phyloP scores from a whole-genome alignment of 2,797 vertebrate genomes.

The Labroides dimidiatus region DNA sequence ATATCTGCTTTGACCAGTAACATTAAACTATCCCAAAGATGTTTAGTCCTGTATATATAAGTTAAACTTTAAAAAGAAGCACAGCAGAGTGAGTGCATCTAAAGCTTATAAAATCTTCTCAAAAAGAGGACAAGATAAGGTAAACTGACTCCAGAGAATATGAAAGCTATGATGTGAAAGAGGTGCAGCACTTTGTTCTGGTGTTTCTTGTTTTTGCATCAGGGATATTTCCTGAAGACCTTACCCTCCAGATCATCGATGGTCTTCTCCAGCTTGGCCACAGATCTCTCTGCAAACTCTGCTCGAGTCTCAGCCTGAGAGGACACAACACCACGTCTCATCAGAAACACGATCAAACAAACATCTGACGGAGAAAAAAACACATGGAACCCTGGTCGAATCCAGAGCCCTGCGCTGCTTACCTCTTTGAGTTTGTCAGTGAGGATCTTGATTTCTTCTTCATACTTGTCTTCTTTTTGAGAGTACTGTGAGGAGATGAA shows the following conservation, averaged over 20 bases:
- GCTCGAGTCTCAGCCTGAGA: constrained; percentile 94
- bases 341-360: neutral
- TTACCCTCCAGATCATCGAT: constrained; percentile 98
- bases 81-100: too few relatives aligned
- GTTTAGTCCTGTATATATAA: neutral
- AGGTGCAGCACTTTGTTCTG: too few relatives aligned
- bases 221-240: neutral
- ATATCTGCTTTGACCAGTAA: too few relatives aligned
- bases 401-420: neutral
- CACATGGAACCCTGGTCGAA: too few relatives aligned
- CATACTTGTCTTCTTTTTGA: constrained; percentile 98
- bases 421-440: constrained; percentile 99
- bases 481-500: constrained; percentile 88
- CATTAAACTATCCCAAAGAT: too few relatives aligned
- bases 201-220: too few relatives aligned
- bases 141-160: too few relatives aligned
- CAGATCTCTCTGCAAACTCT: constrained; percentile 95
- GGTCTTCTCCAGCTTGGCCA: constrained; percentile 98
- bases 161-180: too few relatives aligned
- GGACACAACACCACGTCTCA: neutral
- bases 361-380: too few relatives aligned
- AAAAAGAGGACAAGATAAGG: too few relatives aligned
- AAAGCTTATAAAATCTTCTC: too few relatives aligned
- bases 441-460: constrained; percentile 97
- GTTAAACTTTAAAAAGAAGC: too few relatives aligned